These are phyloP conservation scores for Tupaia tana DNA, from an alignment of 2,113 vertebrate species.

Conservation along the genomic window DNA sequence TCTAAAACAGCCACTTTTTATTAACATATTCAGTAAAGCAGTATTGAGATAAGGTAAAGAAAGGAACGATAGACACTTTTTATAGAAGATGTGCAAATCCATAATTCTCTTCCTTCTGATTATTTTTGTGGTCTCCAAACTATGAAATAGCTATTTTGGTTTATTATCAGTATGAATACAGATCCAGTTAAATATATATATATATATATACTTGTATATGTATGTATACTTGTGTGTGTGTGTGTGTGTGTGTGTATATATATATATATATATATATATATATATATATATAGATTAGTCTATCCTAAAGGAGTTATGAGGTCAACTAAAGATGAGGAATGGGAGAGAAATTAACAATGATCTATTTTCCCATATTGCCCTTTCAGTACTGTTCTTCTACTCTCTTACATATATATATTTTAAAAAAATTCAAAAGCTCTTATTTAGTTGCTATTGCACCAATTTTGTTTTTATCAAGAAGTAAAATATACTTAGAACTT, in stretches of 20 bases:
- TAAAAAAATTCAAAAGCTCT: neutral
- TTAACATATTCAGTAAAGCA: neutral
- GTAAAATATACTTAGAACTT: neutral
- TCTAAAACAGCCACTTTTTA: neutral
- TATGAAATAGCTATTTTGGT: neutral
- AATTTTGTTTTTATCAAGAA: neutral
- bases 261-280: neutral
- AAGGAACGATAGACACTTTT: neutral
- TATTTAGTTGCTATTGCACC: neutral
- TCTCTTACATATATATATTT: neutral
- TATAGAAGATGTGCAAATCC: neutral
- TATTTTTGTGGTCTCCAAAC: neutral
- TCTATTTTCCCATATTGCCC: neutral
- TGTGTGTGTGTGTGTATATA: too few species aligned
- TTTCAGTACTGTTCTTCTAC: neutral
- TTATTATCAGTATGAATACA: constrained; percentile 20
- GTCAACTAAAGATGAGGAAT: neutral
- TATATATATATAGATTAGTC: neutral
- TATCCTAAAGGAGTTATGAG: neutral
- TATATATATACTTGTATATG: too few species aligned
- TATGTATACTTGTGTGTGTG: too few species aligned
- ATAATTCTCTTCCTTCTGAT: neutral
- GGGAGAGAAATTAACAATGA: too few species aligned
- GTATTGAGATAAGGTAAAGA: neutral
- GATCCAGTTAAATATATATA: neutral